Evolutionary conservation across 2,113 vertebrate species (phyloP), one percentile per base, ranked within the genome.

Genomic region (Dendropsophus ebraccatus): DNA sequence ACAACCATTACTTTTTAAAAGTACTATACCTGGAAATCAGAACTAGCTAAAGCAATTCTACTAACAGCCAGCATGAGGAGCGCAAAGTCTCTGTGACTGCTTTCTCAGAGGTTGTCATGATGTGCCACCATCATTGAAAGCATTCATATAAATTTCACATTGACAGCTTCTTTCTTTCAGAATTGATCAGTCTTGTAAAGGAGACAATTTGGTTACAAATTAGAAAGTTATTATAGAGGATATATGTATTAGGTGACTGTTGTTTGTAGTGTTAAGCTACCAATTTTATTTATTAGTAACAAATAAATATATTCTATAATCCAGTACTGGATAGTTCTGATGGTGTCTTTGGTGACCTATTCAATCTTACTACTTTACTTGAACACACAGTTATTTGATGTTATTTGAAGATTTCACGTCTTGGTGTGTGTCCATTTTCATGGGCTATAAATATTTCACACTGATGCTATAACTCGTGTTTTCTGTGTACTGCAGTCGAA

Each of bases 401-500:
- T 11, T 28, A 4, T 8, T 28, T 7, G 9, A 4, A 62, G 0
- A 4, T 65, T 14, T 65, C 41, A 3, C 41, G 41, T 65, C 5
- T 19, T 17, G n/a, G 1, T 23, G 58, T 62, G n/a, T 12, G 8
- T 62, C 2, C 23, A n/a, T 62, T 62, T 62, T 10, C 11, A 62
- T 62, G 58, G 25, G 9, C 23, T 62, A 62, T 62, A 28, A 12
- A 62, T 25, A 62, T 62, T 3, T 30, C 35, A 49, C 41, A 50
- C 4, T 72, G 19, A 25, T 30, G 28, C 11, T 45, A 52, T 75
- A 16, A 28, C 45, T 76, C 14, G 1, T 30, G 19, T 45, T 19
- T 70, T 70, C 37, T 30, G 23, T 79, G 7, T 82, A 87, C 75
- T 49, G 13, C 80, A 99, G 98, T 91, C 98, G 97, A 14, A 92